These are phyloP conservation scores for Coregonus clupeaformis DNA, from an alignment of 2,113 vertebrate genomes.

Conservation along the genomic window DNA sequence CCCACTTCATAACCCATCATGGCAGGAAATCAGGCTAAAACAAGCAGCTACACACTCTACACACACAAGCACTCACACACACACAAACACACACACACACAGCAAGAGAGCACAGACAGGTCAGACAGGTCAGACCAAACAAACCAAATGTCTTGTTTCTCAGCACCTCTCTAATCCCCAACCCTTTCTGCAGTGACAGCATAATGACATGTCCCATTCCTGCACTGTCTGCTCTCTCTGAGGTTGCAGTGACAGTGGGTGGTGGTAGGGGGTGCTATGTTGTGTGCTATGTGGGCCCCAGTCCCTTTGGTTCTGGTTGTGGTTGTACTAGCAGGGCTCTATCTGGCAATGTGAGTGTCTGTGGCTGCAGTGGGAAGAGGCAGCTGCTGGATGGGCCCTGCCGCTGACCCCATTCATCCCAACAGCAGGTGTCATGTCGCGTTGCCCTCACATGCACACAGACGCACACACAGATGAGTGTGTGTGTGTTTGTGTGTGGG, in stretches of 20 bases:
- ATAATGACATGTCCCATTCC: conserved; percentile 26
- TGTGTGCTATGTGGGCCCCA: conserved; percentile 48
- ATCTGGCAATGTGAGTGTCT: conserved; percentile 36
- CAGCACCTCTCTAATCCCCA: not conserved
- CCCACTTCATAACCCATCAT: no score
- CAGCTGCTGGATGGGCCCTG: conserved; percentile 73
- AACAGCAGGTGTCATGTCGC: conserved; percentile 71
- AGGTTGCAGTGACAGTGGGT: conserved; percentile 59
- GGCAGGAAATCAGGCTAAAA: no score
- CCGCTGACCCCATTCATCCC: conserved; percentile 76
- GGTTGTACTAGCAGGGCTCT: not conserved
- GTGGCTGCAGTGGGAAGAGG: conserved; percentile 70
- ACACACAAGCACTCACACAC: no score
- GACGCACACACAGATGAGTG: conserved; percentile 13
- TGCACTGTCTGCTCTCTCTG: conserved; percentile 63
- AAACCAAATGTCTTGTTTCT: conserved; percentile 20
- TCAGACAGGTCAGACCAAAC: conserved; percentile 70
- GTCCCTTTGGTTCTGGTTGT: conserved; percentile 19
- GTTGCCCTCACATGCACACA: conserved; percentile 1
- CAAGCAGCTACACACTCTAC: no score
- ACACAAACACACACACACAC: conserved; percentile 41
- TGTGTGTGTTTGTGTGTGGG: conserved; percentile 35
- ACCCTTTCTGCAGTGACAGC: no score
- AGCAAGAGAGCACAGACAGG: conserved; percentile 71
- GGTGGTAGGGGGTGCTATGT: conserved; percentile 59